phyloP scores from a whole-genome alignment of 2,888 invertebrate genomes.

The Serripes groenlandicus region DNA sequence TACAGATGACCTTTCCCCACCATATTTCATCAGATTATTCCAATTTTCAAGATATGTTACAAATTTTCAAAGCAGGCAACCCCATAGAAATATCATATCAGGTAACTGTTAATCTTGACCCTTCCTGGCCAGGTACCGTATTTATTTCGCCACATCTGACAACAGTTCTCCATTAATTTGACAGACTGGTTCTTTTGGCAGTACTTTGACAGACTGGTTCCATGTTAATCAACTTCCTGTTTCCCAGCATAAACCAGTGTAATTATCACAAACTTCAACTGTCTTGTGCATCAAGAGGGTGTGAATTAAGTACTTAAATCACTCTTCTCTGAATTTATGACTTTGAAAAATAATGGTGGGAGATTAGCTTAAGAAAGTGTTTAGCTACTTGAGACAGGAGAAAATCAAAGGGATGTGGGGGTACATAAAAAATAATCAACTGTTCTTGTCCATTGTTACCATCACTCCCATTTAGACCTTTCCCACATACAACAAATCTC shows the following conservation, averaged over 20 bases:
- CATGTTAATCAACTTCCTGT: constrained; percentile 11
- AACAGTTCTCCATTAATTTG: constrained; percentile 12
- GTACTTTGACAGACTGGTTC: constrained; percentile 9
- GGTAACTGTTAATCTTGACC: too few relatives aligned
- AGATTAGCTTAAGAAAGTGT: neutral
- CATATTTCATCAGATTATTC: too few relatives aligned
- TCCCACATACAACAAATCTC: too few relatives aligned
- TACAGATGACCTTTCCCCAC: too few relatives aligned
- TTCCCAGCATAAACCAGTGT: neutral
- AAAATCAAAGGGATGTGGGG: neutral
- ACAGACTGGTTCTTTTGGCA: neutral
- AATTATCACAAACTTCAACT: constrained; percentile 7
- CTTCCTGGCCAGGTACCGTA: neutral
- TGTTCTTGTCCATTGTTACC: neutral
- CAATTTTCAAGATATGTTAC: too few relatives aligned
- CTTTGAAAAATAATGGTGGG: neutral
- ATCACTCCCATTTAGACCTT: too few relatives aligned
- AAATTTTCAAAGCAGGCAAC: too few relatives aligned
- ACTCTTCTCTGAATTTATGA: neutral
- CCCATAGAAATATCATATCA: too few relatives aligned
- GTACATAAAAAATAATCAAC: neutral
- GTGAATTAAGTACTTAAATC: constrained; percentile 11
- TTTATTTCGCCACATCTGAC: neutral
- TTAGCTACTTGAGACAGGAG: neutral
- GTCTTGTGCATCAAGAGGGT: constrained; percentile 11